Evolutionary conservation across 2,113 vertebrate genomes (phyloP).

Genomic region (Tetraodon nigroviridis): DNA sequence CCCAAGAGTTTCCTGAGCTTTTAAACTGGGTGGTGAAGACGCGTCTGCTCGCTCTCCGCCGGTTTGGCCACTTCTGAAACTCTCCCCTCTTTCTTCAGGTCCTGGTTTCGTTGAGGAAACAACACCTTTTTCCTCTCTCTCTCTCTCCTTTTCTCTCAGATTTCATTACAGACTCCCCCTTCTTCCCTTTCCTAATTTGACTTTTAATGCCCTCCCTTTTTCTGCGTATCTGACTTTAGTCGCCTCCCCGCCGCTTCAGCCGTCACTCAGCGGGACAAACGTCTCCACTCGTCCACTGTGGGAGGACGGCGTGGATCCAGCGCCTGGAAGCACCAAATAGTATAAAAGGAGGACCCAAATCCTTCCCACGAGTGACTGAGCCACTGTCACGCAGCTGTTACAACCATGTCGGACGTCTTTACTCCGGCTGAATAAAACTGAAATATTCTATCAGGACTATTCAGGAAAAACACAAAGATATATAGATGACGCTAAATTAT

Average conservation of each 20-base stretch:
- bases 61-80: neutral
- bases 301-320: neutral
- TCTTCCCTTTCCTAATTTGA: constrained; percentile 39
- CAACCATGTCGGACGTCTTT: no score
- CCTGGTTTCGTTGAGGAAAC: constrained; percentile 6
- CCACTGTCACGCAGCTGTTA: no score
- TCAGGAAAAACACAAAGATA: no score
- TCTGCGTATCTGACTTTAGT: constrained; percentile 6
- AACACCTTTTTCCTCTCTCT: constrained; percentile 30
- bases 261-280: neutral
- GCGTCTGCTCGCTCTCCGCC: neutral
- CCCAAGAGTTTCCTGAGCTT: neutral
- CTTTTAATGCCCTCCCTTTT: constrained; percentile 57
- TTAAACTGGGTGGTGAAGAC: neutral
- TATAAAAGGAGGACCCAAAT: neutral
- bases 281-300: neutral
- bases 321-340: neutral
- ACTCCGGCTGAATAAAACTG: no score
- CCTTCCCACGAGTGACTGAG: no score
- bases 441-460: no score
- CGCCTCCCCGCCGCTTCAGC: constrained; percentile 9
- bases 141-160: constrained; percentile 21
- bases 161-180: constrained; percentile 36
- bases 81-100: constrained; percentile 6
- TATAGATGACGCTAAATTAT: no score